phyloP scores from a whole-genome alignment of 2,888 invertebrate genomes.

The Amphipyra berbera region DNA sequence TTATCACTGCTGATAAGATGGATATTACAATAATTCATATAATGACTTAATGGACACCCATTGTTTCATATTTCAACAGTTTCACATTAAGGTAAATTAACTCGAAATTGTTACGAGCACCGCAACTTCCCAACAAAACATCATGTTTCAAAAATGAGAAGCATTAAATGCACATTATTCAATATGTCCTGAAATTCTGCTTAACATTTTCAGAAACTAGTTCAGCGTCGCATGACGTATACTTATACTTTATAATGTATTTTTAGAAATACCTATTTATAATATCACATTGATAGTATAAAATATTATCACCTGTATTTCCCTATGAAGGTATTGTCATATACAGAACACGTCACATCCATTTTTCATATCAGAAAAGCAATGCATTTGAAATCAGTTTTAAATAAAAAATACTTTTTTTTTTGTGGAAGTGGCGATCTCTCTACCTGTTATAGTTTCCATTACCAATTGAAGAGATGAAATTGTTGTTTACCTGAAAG shows the following conservation, averaged over 20 bases:
- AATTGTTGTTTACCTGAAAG: slow-evolving; percentile 67
- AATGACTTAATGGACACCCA: slow-evolving; percentile 50
- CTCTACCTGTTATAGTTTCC: slow-evolving; percentile 39
- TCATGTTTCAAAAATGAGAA: slow-evolving; percentile 36
- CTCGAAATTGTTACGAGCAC: slow-evolving; percentile 21
- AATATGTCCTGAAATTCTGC: slow-evolving; percentile 43
- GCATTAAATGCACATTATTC: slow-evolving; percentile 29
- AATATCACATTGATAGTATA: slow-evolving; percentile 9
- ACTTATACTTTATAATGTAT: slow-evolving; percentile 38
- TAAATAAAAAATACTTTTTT: background rate
- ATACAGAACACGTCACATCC: too few species aligned
- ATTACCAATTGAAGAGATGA: slow-evolving; percentile 39
- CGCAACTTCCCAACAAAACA: slow-evolving; percentile 18
- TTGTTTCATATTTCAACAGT: slow-evolving; percentile 47
- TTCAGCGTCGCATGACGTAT: slow-evolving; percentile 36
- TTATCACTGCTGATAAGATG: slow-evolving; percentile 42
- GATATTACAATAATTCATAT: slow-evolving; percentile 42
- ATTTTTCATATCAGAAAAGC: too few species aligned
- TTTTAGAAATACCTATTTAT: slow-evolving; percentile 11
- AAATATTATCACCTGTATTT: too few species aligned
- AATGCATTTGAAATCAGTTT: too few species aligned
- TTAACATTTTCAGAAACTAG: slow-evolving; percentile 45
- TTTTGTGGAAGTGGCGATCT: slow-evolving; percentile 57
- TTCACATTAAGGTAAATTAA: slow-evolving; percentile 38
- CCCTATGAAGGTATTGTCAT: too few species aligned